phyloP scores from a whole-genome alignment of 2,797 vertebrate species.

The Semaprochilodus insignis region DNA sequence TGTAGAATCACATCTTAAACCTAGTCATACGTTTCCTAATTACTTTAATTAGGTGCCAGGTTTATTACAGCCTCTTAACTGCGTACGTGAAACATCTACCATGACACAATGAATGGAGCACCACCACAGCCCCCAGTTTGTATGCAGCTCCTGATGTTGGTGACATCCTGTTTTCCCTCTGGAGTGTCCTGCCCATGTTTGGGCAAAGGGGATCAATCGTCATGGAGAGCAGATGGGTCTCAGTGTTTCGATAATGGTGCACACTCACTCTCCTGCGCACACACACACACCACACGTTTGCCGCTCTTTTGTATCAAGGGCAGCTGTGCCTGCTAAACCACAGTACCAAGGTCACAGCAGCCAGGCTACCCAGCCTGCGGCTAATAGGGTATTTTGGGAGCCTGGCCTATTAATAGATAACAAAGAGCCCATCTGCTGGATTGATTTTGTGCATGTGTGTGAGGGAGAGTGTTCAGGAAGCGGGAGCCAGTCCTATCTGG shows the following conservation, averaged over 20 bases:
- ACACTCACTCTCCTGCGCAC: constrained; percentile 27
- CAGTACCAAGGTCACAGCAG: constrained; percentile 68
- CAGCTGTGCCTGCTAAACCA: constrained; percentile 55
- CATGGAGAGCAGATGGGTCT: constrained; percentile 43
- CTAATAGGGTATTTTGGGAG: constrained; percentile 71
- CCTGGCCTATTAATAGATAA: constrained; percentile 71
- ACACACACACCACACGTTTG: constrained; percentile 27
- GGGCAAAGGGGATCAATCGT: constrained; percentile 41
- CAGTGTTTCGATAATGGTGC: constrained; percentile 40
- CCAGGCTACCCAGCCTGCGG: constrained; percentile 64
- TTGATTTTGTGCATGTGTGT: constrained; percentile 64
- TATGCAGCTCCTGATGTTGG: constrained; percentile 18
- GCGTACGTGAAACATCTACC: too few species aligned
- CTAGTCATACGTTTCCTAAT: too few species aligned
- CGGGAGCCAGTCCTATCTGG: constrained; percentile 19
- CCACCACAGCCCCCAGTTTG: not conserved
- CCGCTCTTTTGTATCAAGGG: constrained; percentile 38
- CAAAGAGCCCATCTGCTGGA: constrained; percentile 63
- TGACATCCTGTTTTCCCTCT: constrained; percentile 21
- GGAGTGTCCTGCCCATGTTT: constrained; percentile 40
- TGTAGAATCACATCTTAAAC: not conserved
- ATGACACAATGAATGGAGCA: too few species aligned
- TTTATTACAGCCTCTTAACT: too few species aligned
- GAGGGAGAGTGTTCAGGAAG: constrained; percentile 29
- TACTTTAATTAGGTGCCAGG: too few species aligned